Evolutionary conservation across 2,888 invertebrate genomes (phyloP), one percentile per base, ranked within the genome.

Genomic region (Tenthredo notha): DNA sequence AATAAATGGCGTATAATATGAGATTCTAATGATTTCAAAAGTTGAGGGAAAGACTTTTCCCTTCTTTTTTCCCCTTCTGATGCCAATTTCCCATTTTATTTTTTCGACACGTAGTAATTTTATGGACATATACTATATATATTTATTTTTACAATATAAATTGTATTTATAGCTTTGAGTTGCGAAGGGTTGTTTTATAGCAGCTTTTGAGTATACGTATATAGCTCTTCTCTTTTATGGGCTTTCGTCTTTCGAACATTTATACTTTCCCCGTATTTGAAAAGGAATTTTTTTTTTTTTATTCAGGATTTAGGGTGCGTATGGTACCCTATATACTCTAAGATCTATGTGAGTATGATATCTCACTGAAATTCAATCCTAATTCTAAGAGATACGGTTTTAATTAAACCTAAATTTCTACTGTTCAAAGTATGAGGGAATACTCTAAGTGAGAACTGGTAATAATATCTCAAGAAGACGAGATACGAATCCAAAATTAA

Each of bases 61-160:
- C 21, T 18, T 37, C 2, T 78, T 37, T 54, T 54, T 40, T 61
- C 12, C 43, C n/a, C 37, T n/a, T 37, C 18, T 70, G 18, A 29
- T 29, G 37, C 10, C 21, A n/a, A 40, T 74, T 74, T 1, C 21
- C n/a, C n/a, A 21, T 67, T 61, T 85, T n/a, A n/a, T 33, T 85
- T 87, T 85, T 83, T 86, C 84, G 80, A 85, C 67, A 82, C 67
- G 65, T 67, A 47, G 74, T 67, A 47, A 86, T 77, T 65, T 85
- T 33, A 86, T 40, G 77, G 58, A 43, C 40, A 37, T 37, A 4
- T 33, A 33, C n/a, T 2, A 4, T 33, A 33, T 4, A 33, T 33
- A 47, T 29, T 25, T 10, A 78, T 82, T 77, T 21, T 33, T 84
- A 58, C 40, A 84, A 43, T 65, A 75, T 65, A 74, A 80, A 18